Evolutionary conservation across 2,888 invertebrate species (phyloP), one percentile per base, ranked within the genome.

Genomic region (Trissolcus brochymenae): DNA sequence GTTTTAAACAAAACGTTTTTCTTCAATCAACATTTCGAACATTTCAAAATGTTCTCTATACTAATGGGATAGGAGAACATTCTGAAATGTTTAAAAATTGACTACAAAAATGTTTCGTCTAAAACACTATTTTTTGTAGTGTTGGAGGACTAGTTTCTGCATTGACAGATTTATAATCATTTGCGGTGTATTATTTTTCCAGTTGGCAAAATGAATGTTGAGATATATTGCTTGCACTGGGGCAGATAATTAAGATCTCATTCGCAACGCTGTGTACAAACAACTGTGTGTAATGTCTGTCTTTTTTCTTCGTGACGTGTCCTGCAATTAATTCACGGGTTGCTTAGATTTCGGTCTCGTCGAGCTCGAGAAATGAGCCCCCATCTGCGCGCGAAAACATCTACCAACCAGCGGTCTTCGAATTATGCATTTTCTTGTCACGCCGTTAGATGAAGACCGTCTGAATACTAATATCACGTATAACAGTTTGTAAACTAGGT

Each of bases 381-480:
- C 46, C 46, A 46, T 70, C 67, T 56, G 54, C 50, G 65, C 59
- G 56, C 56, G 71, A 19, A 61, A 56, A 60, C 74, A 65, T 43
- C 67, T 62, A 76, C 74, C 65, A 70, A 66, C 77, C 79, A 81
- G 35, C 35, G 80, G 80, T 76, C 79, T 79, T 80, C 85, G 82
- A 87, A 87, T 88, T 88, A 87, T 87, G 87, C 87, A 87, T 87
- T 87, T 87, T 87, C 87, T 88, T 87, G 87, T 87, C 87, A 84
- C 83, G 82, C 82, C 82, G 84, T 79, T 80, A 84, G 86, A 87
- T 86, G 86, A 87, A 85, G 85, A 85, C 85, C 84, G 83, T 82
- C 86, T 87, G 87, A 87, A 88, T 88, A 87, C 87, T 87, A 87
- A 88, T 87, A 86, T 79, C 78, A 79, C 80, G 81, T 84, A 86